These are phyloP conservation scores for Nasonia longicornis DNA, from an alignment of 1,140 invertebrate species.

Conservation along the genomic window DNA sequence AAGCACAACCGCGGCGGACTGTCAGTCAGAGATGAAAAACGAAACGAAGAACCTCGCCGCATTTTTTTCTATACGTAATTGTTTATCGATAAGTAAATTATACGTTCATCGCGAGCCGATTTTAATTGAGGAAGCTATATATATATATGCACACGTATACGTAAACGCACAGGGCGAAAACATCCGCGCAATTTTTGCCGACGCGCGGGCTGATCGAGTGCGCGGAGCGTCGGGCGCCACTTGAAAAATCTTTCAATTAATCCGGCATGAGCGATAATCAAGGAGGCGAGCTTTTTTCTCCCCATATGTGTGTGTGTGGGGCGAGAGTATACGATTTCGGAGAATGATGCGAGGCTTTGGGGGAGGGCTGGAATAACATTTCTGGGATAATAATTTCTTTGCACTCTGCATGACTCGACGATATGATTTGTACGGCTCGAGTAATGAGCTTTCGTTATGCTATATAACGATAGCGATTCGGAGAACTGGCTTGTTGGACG, in stretches of 20 bases:
- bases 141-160: not conserved
- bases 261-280: conserved; percentile 11
- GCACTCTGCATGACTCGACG: not conserved
- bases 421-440: not conserved
- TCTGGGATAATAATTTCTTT: not conserved
- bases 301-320: no score
- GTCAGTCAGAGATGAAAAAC: no score
- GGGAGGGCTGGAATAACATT: not conserved
- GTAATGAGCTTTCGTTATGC: not conserved
- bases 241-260: conserved; percentile 16
- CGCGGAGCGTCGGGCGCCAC: not conserved
- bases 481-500: not conserved
- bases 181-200: not conserved
- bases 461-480: not conserved
- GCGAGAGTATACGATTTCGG: no score
- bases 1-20: no score
- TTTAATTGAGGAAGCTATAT: not conserved
- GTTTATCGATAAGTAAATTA: no score
- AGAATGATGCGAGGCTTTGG: not conserved
- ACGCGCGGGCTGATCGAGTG: not conserved
- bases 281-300: not conserved
- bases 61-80: no score
- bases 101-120: no score
- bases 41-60: no score
- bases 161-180: not conserved